Evolutionary conservation across 2,797 vertebrate species (phyloP), one percentile per base, ranked within the genome.

Genomic region (Gallinago nigripennis): DNA sequence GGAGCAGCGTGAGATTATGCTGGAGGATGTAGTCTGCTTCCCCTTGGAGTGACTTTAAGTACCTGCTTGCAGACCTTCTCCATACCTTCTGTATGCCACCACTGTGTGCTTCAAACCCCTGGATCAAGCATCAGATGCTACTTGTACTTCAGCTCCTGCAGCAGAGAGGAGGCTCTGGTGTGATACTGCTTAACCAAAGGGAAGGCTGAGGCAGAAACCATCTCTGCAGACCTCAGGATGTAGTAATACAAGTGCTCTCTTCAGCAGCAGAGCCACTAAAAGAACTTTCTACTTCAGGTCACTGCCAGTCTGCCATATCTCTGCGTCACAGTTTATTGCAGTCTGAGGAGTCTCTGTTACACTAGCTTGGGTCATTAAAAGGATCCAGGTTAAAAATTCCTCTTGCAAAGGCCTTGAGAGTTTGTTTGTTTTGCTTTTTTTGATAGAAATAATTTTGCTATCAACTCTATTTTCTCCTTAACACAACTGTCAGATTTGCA

Each of bases 181-280:
- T 92, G 37, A 9, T 4, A 2, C 50, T 31, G 61, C 0, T 0
- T 14, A 63, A 50, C 41, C 9, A 3, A 39, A 65, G 33, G 19
- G 66, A 53, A 65, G 70, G 23, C 81, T 84, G 73, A 84, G 24
- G 58, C 70, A 78, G 51, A 83, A 93, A 21, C 43, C 25, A 30
- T 14, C 2, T n/a, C 66, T 82, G 56, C 41, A 35, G 27, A 66
- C 54, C n/a, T 72, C n/a, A 5, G 35, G 48, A 28, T 57, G 21
- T 33, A 56, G 35, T 27, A 83, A 68, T 31, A 33, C 25, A 71
- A 53, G 16, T 33, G n/a, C 12, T 84, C 65, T 75, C 53, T 89
- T 85, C 60, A 66, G 14, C 51, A 54, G 18, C 60, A 80, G 73
- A 73, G 24, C 21, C 30, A 4, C 76, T 73, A 77, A 28, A 66